Conservation (phyloP, 2,113 vertebrate genomes). For the human (Homo sapiens) region GRCh38 chr5:109573501-109574000, state of each 20-base stretch:
- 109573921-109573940: neutral
- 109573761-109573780: neutral
- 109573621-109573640: neutral
- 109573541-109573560: neutral
- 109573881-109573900: neutral
- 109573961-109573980: neutral
- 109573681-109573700: neutral
- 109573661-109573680: conserved; percentile 21
- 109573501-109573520: neutral
- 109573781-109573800: neutral
- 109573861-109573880: neutral
- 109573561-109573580: neutral
- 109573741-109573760: neutral
- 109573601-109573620: neutral
- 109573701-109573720: neutral
- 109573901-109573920: neutral
- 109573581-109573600: neutral
- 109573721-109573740: neutral
- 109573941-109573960: neutral
- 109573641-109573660: neutral
- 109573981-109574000: neutral
- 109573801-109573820: neutral
- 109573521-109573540: neutral
- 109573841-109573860: neutral
- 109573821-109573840: neutral